Conservation (phyloP, 37 sponge, comb jelly and placozoan genomes). For the Cliona cf. orientalis region DNA sequence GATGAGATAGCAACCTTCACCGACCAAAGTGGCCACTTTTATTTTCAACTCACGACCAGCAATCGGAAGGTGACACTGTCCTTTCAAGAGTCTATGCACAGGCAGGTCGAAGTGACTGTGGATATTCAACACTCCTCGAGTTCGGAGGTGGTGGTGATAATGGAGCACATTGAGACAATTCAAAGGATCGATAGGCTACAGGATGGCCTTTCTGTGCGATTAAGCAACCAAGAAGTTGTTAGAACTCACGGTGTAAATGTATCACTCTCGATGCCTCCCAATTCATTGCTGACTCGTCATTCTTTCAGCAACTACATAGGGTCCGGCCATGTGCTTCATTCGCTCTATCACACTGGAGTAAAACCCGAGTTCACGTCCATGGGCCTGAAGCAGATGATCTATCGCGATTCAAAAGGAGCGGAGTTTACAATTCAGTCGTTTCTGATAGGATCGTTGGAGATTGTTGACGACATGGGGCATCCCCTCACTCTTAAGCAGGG, state of each 20-base stretch:
- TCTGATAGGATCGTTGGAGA: constrained; percentile 22
- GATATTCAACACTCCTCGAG: not conserved
- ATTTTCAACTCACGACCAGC: constrained; percentile 8
- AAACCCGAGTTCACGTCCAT: not conserved
- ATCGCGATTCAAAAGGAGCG: constrained; percentile 6
- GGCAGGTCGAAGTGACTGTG: not conserved
- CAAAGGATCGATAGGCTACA: not conserved
- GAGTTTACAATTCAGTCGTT: constrained; percentile 23
- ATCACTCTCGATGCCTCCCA: not conserved
- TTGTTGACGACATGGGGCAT: constrained; percentile 20
- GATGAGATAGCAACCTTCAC: constrained; percentile 24
- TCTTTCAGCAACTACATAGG: constrained; percentile 4
- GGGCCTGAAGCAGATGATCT: constrained; percentile 15
- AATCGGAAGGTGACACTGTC: constrained; percentile 2
- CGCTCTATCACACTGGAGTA: constrained; percentile 7
- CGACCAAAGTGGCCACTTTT: constrained; percentile 23
- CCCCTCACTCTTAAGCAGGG: not conserved
- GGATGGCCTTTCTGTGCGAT: not conserved
- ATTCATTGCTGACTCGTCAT: not conserved
- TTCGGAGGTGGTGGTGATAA: not conserved
- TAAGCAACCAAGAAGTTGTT: not conserved
- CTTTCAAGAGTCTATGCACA: constrained; percentile 4
- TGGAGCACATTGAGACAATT: constrained; percentile 19
- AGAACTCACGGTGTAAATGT: constrained; percentile 6
- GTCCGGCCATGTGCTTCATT: constrained; percentile 15